Evolutionary conservation across 2,113 vertebrate species (phyloP), one percentile per base, ranked within the genome.

Genomic region (Elgaria multicarinata): DNA sequence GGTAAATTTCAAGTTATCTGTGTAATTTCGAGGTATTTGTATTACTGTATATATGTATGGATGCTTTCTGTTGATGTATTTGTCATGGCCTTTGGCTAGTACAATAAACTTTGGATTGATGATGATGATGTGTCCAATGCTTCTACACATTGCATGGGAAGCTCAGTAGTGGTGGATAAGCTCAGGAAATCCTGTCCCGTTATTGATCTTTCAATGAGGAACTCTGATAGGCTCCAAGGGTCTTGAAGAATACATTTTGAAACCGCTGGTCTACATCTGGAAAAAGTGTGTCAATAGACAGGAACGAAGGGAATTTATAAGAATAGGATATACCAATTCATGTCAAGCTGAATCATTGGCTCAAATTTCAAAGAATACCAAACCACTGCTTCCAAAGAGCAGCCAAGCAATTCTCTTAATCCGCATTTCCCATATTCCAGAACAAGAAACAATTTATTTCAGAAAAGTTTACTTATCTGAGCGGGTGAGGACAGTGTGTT

Each of bases 321-420:
- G n/a, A 7, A 16, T 89, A 3, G 33, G 50, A 36, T 18, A 90
- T 67, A 90, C 55, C 8, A 22, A 31, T 80, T 83, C 90, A 72
- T 82, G 44, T 1, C 62, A 67, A 87, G 74, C 44, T 87, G 77
- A 92, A 90, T 90, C 93, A 64, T 91, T 91, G 77, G 86, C n/a
- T 82, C 91, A 92, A 95, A 95, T 86, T 88, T 93, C 83, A 89
- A 90, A 89, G 89, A 93, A 91, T 55, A 46, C 85, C 58, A 90
- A 87, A 18, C 28, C 28, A 75, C 80, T 6, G 26, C 26, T 72
- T 71, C 6, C 50, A 71, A 42, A 78, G 44, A 87, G 42, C 5
- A 66, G 28, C 4, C 6, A 50, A n/a, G 1, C 16, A 8, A 5
- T 28, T 88, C 79, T 31, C 62, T 83, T 26, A 64, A 58, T 31